Percentiles rank a stretch among this genome's conserved stretches.
These are phyloP conservation scores for Atractosteus spatula DNA, from an alignment of 2,113 vertebrate species.

Conservation along the genomic window DNA sequence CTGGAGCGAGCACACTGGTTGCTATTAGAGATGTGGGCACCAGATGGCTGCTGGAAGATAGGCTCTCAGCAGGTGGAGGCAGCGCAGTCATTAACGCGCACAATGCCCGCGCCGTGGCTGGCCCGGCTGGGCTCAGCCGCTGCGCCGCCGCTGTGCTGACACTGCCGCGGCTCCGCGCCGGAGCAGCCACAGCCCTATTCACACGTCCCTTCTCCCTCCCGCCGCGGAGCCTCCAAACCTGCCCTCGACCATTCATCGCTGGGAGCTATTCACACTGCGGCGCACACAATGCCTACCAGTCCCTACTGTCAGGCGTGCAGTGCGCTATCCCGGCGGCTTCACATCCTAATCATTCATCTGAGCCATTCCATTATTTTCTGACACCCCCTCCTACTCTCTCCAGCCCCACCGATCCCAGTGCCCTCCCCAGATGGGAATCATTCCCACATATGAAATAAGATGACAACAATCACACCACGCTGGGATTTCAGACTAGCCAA, in stretches of 20 bases:
- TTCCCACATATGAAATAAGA: neutral
- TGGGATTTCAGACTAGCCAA: neutral
- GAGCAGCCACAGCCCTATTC: neutral
- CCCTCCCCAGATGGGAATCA: neutral
- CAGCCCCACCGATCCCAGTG: neutral
- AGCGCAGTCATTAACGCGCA: constrained; percentile 37
- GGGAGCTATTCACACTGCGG: neutral
- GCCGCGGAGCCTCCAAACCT: neutral
- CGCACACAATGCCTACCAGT: neutral
- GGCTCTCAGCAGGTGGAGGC: constrained; percentile 57
- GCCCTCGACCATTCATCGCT: neutral
- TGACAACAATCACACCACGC: neutral
- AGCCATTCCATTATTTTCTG: constrained; percentile 15
- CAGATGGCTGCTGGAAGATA: constrained; percentile 61
- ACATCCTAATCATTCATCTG: neutral
- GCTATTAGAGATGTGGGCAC: constrained; percentile 48
- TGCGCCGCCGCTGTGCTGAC: constrained; percentile 23
- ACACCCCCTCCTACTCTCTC: neutral
- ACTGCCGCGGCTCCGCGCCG: neutral
- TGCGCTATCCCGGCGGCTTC: neutral
- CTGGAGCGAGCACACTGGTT: constrained; percentile 34
- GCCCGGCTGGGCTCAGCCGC: constrained; percentile 17
- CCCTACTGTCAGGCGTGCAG: neutral
- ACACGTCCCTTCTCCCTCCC: neutral
- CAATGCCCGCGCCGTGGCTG: constrained; percentile 15